A percentile compares a stretch with the other conserved stretches of the same genome.
These are phyloP conservation scores for Dryoscopus gambensis DNA, from an alignment of 2,113 vertebrate genomes.

Conservation along the genomic window DNA sequence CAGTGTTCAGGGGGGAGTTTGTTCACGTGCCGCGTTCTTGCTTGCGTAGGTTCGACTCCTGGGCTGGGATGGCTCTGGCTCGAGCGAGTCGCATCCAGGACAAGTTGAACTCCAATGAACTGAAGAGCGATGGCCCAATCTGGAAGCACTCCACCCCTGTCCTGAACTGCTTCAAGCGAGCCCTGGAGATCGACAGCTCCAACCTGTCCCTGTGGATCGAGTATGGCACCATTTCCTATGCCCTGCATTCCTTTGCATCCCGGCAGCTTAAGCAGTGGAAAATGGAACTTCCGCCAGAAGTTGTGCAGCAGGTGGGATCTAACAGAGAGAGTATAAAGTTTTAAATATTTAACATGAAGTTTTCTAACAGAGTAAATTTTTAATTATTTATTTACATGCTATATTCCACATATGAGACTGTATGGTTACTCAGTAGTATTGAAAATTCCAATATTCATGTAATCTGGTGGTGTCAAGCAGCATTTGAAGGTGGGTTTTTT, in stretches of 20 bases:
- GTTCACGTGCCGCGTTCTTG: background rate
- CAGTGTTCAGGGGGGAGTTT: background rate
- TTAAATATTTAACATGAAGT: background rate
- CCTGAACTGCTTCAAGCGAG: slow-evolving; percentile 90
- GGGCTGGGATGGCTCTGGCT: slow-evolving; percentile 98
- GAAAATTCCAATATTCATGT: background rate
- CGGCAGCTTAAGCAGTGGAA: slow-evolving; percentile 95
- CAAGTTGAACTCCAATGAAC: slow-evolving; percentile 94
- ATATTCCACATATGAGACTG: background rate
- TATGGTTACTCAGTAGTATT: background rate
- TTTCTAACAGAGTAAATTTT: background rate
- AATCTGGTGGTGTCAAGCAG: background rate
- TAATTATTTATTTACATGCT: background rate
- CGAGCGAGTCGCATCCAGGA: slow-evolving; percentile 96
- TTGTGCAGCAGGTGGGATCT: slow-evolving; percentile 86
- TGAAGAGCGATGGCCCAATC: slow-evolving; percentile 93
- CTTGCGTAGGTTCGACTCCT: slow-evolving; percentile 89
- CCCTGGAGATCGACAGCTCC: slow-evolving; percentile 90
- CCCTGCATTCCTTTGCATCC: slow-evolving; percentile 90
- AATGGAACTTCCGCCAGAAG: slow-evolving; percentile 82
- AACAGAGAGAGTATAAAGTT: background rate
- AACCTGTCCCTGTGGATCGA: slow-evolving; percentile 97
- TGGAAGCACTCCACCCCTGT: slow-evolving; percentile 94
- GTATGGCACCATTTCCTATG: slow-evolving; percentile 89
- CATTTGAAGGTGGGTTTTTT: background rate